Base-by-base conservation (phyloP, 1,140 invertebrate species). In the Bombus ignitus region DNA sequence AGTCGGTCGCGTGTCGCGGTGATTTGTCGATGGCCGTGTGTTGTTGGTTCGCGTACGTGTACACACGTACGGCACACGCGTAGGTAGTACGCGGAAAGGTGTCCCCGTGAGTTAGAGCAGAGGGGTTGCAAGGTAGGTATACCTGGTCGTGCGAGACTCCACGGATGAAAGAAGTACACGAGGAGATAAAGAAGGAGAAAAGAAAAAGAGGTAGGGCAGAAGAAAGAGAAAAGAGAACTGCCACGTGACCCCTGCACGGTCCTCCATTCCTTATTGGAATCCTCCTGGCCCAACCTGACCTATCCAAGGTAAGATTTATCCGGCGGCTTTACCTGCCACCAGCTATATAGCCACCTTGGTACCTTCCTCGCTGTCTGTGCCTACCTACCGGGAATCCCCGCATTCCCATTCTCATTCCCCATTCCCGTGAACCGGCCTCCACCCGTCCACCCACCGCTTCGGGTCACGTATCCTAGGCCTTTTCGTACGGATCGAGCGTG, bases 231-330 rank as follows among this genome's bases (percentile, higher is more conserved):
- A 37, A 76, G 84, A 87, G 78, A 87, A 42, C 37, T 68, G 89
- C 88, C 91, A 92, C 91, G 90, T 94, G 91, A 92, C 91, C 89
- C 91, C 80, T 85, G 76, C 86, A 76, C 81, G 89, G 80, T 88
- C 83, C 89, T 89, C 84, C 86, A 90, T 89, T 89, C 89, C 91
- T 91, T 93, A 91, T 92, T 92, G 87, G 87, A 91, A 92, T 91
- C 90, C 87, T 91, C 81, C 85, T 85, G 88, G 87, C 83, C 91
- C 91, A 92, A 92, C 93, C 93, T 93, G 93, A 94, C 93, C 92
- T 94, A 93, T 92, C 91, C 91, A 94, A 94, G 92, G 90, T 93
- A 90, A 94, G 89, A 93, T 93, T 94, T 92, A 93, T 93, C 93
- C 92, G 88, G 80, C 91, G 92, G 91, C 92, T 93, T 93, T 94